Base-by-base conservation (phyloP, 2,797 vertebrate species). In the Rhadinocentrus ornatus region DNA sequence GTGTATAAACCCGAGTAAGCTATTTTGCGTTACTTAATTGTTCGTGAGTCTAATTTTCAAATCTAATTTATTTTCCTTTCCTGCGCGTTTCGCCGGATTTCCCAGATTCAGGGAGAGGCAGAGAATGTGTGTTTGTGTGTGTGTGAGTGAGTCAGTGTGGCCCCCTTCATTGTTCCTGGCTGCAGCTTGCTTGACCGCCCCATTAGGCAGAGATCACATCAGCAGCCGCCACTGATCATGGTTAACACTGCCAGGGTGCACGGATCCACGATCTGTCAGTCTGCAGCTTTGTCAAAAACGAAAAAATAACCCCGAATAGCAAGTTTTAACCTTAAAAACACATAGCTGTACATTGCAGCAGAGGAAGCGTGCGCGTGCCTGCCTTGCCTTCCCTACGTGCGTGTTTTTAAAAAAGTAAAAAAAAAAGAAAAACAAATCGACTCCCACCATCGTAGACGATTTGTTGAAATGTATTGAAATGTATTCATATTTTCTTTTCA, bases 201-300 rank as follows among this genome's bases (percentile, higher is more conserved):
- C 97, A 97, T 98, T 98, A 98, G 95, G 96, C 96, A 97, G 96
- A 96, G 94, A 93, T 93, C 94, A 91, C 96, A 96, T 96, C 95
- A 96, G 95, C 92, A 93, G 94, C 95, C 94, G 95, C 93, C 94
- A 94, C 93, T 95, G 95, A 95, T 95, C 93, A 91, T 91, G 95
- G 94, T 95, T 95, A 93, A 95, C 94, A 90, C 92, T 94, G 92
- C 91, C 83, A 94, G 91, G 81, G 90, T 78, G 89, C 94, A 86
- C 66, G 69, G 69, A 86, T 91, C 87, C 86, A 88, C 91, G 90
- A 88, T 85, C 82, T 85, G 87, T 86, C 91, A 89, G 85, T 85
- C 83, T 87, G 85, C 83, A 78, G 85, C 82, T 77, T n/a, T 72
- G 75, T 83, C 83, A 76, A 44, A 65, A 57, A 66, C 26, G 60